Evolutionary conservation across 2,113 vertebrate species (phyloP), one percentile per base, ranked within the genome.

Genomic region (Caloenas nicobarica): DNA sequence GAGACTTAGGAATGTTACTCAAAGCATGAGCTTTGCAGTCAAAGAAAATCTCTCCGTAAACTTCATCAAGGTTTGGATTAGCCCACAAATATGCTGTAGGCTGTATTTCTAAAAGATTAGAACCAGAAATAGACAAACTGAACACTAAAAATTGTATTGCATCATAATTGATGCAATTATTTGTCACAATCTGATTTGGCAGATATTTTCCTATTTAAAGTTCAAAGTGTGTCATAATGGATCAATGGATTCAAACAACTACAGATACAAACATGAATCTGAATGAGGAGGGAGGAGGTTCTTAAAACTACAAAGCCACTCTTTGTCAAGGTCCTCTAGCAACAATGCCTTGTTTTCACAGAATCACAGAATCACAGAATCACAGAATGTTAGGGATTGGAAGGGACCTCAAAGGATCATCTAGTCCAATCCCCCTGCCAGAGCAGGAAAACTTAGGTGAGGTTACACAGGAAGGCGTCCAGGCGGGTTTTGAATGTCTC

Each of bases 331-430:
- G 95, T 88, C 88, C 89, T 89, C 86, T 81, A 94, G 84, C 92
- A 93, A 93, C 90, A 94, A 91, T 10, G 69, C 91, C 92, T 96
- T 97, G 92, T 95, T 98, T n/a, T n/a, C n/a, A n/a, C n/a, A n/a
- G n/a, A n/a, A n/a, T n/a, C n/a, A n/a, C n/a, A n/a, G n/a, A n/a
- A n/a, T n/a, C n/a, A n/a, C n/a, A n/a, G n/a, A n/a, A n/a, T n/a
- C n/a, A n/a, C n/a, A n/a, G n/a, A n/a, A n/a, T n/a, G n/a, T n/a
- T n/a, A n/a, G n/a, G n/a, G n/a, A n/a, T n/a, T n/a, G n/a, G n/a
- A n/a, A n/a, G n/a, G n/a, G n/a, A n/a, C n/a, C n/a, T n/a, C n/a
- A n/a, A n/a, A n/a, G n/a, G n/a, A n/a, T n/a, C n/a, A n/a, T n/a
- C n/a, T n/a, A n/a, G n/a, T n/a, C n/a, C n/a, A n/a, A n/a, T n/a